Evolutionary conservation across 2,113 vertebrate species (phyloP).

Genomic region (Orthonyx spaldingii): DNA sequence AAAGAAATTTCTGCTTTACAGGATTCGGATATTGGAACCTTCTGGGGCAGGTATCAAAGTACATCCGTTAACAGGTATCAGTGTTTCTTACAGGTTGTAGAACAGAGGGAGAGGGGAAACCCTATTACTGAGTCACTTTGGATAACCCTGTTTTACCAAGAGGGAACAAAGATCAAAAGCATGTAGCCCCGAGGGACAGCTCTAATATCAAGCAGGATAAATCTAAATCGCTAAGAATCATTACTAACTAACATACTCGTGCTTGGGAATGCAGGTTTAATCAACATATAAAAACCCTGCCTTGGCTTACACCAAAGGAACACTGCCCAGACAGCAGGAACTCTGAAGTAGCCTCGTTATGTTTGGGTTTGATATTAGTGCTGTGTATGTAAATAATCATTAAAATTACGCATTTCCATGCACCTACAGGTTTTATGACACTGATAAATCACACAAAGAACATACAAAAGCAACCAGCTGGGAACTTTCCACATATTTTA

Average conservation of each 20-base stretch:
- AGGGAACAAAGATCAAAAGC: conserved; percentile 44
- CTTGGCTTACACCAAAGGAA: not conserved
- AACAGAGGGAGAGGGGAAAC: not conserved
- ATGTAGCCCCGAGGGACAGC: not conserved
- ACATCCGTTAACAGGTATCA: not conserved
- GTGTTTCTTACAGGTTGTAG: conserved; percentile 1
- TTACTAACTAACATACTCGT: conserved; percentile 1
- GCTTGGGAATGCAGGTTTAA: conserved; percentile 34
- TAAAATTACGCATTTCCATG: not conserved
- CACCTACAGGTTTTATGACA: not conserved
- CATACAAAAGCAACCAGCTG: not conserved
- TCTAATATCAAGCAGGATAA: conserved; percentile 45
- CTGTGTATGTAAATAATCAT: not conserved
- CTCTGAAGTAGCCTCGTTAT: not conserved
- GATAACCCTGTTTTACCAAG: not conserved
- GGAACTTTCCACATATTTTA: not conserved
- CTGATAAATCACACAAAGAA: not conserved
- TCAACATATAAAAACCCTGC: not conserved
- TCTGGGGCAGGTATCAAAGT: not conserved
- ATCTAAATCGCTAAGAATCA: conserved; percentile 37
- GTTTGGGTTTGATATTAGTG: not conserved
- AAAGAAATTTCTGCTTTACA: not conserved
- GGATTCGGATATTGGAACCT: not conserved
- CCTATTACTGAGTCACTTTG: not conserved
- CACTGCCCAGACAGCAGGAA: not conserved